A percentile compares a stretch with the other conserved stretches of the same genome.
Conservation (phyloP, 2,113 vertebrate species). For the Bubo scandiacus region DNA sequence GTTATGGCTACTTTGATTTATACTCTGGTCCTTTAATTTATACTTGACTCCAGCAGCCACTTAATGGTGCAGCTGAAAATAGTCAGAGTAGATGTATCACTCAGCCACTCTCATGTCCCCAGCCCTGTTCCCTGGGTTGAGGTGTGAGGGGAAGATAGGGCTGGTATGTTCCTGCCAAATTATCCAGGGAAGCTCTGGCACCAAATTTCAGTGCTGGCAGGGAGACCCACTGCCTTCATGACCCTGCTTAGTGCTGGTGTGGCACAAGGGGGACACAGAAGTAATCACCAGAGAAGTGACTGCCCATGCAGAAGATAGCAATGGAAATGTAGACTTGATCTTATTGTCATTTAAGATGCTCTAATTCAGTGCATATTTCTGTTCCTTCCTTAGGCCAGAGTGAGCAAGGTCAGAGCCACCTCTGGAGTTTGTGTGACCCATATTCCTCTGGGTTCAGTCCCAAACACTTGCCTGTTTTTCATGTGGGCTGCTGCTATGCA, state of each 20-base stretch:
- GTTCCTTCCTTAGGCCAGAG: neutral
- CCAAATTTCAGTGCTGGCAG: neutral
- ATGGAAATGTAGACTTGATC: neutral
- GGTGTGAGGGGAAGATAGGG: neutral
- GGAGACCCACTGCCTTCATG: neutral
- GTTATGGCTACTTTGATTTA: neutral
- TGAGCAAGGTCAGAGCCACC: neutral
- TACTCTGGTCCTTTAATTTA: neutral
- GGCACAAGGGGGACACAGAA: neutral
- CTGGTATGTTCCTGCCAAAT: neutral
- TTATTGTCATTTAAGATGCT: neutral
- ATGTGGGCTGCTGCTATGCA: neutral
- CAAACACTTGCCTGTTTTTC: neutral
- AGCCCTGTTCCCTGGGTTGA: neutral
- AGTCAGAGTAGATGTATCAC: neutral
- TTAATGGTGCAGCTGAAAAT: conserved; percentile 38
- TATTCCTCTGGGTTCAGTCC: neutral
- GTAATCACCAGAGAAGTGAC: neutral
- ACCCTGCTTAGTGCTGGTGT: neutral
- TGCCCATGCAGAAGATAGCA: neutral
- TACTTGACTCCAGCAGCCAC: neutral
- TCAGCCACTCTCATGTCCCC: neutral
- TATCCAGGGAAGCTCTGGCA: neutral
- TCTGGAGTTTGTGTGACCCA: neutral
- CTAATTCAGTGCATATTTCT: neutral